These are phyloP conservation scores for Lapara coniferarum DNA, from an alignment of 2,888 invertebrate genomes.

Conservation along the genomic window DNA sequence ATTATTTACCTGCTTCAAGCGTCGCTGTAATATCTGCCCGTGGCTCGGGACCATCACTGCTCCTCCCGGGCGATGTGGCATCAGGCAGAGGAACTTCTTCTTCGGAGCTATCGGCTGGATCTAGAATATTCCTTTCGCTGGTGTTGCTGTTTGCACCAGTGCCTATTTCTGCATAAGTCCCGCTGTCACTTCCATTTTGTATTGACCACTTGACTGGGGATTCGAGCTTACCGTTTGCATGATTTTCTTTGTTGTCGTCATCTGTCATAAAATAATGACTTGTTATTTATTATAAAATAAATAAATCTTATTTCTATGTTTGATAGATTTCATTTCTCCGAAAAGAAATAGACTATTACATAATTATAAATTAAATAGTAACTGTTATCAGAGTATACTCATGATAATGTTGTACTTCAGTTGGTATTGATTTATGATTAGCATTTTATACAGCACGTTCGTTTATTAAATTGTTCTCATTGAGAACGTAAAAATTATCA, in stretches of 20 bases:
- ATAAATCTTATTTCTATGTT: no score
- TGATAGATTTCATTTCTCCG: background rate
- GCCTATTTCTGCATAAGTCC: slow-evolving; percentile 80
- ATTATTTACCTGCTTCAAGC: slow-evolving; percentile 67
- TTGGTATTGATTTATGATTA: background rate
- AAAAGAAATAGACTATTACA: background rate
- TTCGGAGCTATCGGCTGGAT: slow-evolving; percentile 79
- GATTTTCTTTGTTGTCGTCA: slow-evolving; percentile 80
- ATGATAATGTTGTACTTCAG: background rate
- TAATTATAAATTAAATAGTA: background rate
- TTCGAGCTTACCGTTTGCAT: slow-evolving; percentile 77
- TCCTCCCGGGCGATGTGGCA: slow-evolving; percentile 76
- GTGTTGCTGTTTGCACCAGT: slow-evolving; percentile 72
- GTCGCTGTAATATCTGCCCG: slow-evolving; percentile 77
- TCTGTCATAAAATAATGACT: slow-evolving; percentile 43
- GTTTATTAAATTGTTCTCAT: slow-evolving; percentile 16
- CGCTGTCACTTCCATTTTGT: slow-evolving; percentile 79
- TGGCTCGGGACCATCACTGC: slow-evolving; percentile 79
- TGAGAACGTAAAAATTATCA: slow-evolving; percentile 6
- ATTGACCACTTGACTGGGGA: slow-evolving; percentile 77
- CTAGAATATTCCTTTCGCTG: slow-evolving; percentile 75
- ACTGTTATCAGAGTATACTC: background rate
- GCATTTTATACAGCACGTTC: background rate
- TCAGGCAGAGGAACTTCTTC: slow-evolving; percentile 77
- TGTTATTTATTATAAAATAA: no score